These are phyloP conservation scores for Crossaster papposus DNA, from an alignment of 53 echinoderm and acorn worm species.

Conservation along the genomic window DNA sequence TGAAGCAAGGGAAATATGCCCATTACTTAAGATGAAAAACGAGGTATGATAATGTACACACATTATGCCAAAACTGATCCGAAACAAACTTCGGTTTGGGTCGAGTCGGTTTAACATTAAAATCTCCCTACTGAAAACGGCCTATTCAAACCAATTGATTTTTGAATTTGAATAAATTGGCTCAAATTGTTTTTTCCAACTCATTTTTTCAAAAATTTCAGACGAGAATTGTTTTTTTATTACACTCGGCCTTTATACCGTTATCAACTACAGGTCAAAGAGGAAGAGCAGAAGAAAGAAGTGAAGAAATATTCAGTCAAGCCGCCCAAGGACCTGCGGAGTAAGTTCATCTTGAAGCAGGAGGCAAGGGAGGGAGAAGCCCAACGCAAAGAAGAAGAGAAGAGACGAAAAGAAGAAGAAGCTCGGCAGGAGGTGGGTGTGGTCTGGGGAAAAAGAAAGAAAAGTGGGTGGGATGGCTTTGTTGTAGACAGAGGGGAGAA, in stretches of 20 bases:
- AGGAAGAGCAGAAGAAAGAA: conserved; percentile 90
- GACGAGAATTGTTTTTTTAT: neutral
- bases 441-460: neutral
- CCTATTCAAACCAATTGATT: too few relatives aligned
- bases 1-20: conserved; percentile 91
- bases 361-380: conserved; percentile 85
- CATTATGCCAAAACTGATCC: neutral
- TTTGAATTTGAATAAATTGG: too few relatives aligned
- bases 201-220: neutral
- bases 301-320: conserved; percentile 97
- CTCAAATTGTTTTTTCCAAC: too few relatives aligned
- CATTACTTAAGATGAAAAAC: conserved; percentile 89
- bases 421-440: conserved; percentile 80
- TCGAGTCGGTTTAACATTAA: too few relatives aligned
- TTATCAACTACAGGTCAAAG: conserved; percentile 67
- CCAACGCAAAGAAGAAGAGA: conserved; percentile 80
- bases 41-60: conserved; percentile 72
- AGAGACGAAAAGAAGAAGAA: conserved; percentile 85
- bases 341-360: conserved; percentile 96
- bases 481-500: neutral
- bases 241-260: neutral
- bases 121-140: too few relatives aligned
- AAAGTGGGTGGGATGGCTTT: neutral
- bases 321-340: conserved; percentile 97
- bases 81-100: too few relatives aligned